phyloP scores from a whole-genome alignment of 2,888 invertebrate species.

The Platypus cylindrus region DNA sequence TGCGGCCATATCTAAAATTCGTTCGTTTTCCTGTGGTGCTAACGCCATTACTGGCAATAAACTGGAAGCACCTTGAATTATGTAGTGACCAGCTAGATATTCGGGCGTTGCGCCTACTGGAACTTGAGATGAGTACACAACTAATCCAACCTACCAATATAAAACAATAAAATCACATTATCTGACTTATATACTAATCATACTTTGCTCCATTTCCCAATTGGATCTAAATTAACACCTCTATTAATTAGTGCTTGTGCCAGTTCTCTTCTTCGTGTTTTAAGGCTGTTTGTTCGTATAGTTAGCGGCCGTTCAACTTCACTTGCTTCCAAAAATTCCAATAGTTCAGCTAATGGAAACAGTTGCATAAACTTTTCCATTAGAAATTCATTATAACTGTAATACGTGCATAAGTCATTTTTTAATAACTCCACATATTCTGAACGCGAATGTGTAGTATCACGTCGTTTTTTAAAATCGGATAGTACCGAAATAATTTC shows the following conservation, averaged over 20 bases:
- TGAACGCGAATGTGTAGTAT: conserved; percentile 54
- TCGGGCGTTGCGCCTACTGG: conserved; percentile 98
- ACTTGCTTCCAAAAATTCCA: conserved; percentile 93
- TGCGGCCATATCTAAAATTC: conserved; percentile 91
- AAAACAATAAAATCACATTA: conserved; percentile 2
- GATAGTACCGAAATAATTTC: conserved; percentile 69
- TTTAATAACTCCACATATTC: conserved; percentile 73
- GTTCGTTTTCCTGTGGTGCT: conserved; percentile 91
- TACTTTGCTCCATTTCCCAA: conserved; percentile 98
- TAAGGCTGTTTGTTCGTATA: conserved; percentile 89
- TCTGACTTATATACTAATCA: background rate
- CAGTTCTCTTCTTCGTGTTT: conserved; percentile 80
- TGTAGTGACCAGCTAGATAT: conserved; percentile 96
- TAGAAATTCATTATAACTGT: conserved; percentile 92
- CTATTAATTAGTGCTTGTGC: conserved; percentile 91
- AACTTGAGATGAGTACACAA: conserved; percentile 90
- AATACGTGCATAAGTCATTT: conserved; percentile 83
- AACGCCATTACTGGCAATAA: conserved; percentile 95
- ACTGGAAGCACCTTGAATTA: conserved; percentile 93
- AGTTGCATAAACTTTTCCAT: conserved; percentile 87
- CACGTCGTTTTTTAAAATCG: conserved; percentile 62
- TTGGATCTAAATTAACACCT: conserved; percentile 95
- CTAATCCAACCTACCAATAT: conserved; percentile 50
- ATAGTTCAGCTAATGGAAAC: conserved; percentile 72
- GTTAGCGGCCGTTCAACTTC: conserved; percentile 92